Evolutionary conservation across 2,888 invertebrate genomes (phyloP), one percentile per base, ranked within the genome.

Genomic region (Orgyia antiqua): DNA sequence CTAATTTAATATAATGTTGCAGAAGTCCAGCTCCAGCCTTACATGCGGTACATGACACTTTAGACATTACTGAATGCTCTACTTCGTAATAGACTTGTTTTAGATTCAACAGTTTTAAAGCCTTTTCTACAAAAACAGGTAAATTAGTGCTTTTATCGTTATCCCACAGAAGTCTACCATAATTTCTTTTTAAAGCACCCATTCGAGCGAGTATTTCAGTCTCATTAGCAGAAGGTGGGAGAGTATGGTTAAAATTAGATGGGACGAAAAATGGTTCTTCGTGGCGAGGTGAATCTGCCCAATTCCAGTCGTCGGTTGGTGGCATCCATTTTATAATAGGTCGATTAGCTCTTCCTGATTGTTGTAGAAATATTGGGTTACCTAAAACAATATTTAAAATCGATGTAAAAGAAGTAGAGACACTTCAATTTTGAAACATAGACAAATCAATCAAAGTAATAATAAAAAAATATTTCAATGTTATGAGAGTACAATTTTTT

Each of bases 61-160:
- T 94, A 1, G 95, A 95, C 92, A 95, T 92, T n/a, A 96, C 92
- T 26, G 94, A 94, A 53, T 95, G 95, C 78, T 96, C 96, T 27
- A 96, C 93, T 87, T 96, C 96, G 53, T 88, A 90, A 44, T 86
- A 86, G 24, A 96, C 95, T 86, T 95, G 94, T 65, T 94, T 93
- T 28, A 96, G 78, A 72, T 96, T 95, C 19, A 96, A 84, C 30
- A 96, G 76, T 63, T 93, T 93, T 36, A 95, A 74, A 1, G 95
- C 94, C 71, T 94, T 94, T 56, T 95, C 94, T 7, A 95, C 92
- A 52, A 95, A 93, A 2, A 92, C 88, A 0, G 94, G 93, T 45
- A 94, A 84, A 42, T 92, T 92, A 6, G 91, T 88, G 27, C 90
- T 89, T 49, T 92, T 90, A 24, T 93, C 90, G 15, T 87, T 89